Base-by-base conservation (phyloP, 2,888 invertebrate species). In the Drosophila dives region DNA sequence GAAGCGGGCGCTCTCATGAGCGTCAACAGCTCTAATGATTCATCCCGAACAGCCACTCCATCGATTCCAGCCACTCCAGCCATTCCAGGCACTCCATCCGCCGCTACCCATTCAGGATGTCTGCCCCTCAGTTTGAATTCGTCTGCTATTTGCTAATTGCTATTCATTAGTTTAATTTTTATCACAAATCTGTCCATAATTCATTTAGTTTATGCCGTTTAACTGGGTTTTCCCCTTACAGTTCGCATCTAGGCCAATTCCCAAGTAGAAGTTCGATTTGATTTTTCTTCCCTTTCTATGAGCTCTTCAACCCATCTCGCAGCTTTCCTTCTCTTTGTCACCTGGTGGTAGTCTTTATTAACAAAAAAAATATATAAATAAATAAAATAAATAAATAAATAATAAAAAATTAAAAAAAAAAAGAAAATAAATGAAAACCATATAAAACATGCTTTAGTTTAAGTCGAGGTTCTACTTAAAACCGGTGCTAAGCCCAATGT, bases 401-500 rank as follows among this genome's bases (percentile, higher is more conserved):
- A 45, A 4, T 8, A 2, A 8, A 45, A 23, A 29, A 29, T 6
- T 6, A 7, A 32, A 3, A 65, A 63, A 4, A 15, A 4, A 4
- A 45, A 23, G 23, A 45, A 45, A 45, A 23, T 45, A 45, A 15
- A 45, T 58, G 48, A 58, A 61, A 58, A 63, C 63, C 74, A 66
- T 50, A 53, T 71, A 64, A 56, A 59, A 50, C 67, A 66, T 84
- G 72, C 61, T 66, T 69, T 81, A 80, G 77, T 61, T 74, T 81
- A 76, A 88, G 77, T 53, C 80, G 88, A 88, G 87, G 83, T 78
- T 80, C 78, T 82, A 74, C 59, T 77, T 80, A 58, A 72, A 66
- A 70, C 78, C 83, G 91, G 91, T 91, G 91, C 91, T 91, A 88
- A 81, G 88, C 90, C 40, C 90, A 83, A 58, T 81, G 80, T 65